Percentiles rank a stretch among this genome's conserved stretches.
Evolutionary conservation across 2,888 invertebrate genomes (phyloP).

Genomic region (Halictus quadricinctus): DNA sequence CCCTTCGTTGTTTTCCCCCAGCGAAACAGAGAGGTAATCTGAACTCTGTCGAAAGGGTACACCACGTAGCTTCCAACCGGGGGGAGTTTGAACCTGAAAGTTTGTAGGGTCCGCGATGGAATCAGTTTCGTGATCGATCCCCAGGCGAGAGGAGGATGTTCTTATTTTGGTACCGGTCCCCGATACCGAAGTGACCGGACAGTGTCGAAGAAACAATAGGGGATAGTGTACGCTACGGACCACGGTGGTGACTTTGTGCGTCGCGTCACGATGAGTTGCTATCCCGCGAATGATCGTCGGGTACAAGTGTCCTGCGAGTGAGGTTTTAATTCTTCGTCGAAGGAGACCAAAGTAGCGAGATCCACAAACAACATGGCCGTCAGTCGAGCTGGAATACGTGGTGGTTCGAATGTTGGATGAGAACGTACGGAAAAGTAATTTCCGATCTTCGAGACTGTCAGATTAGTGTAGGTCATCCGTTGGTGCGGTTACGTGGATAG

Average conservation of each 20-base stretch:
- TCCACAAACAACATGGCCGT: conserved; percentile 47
- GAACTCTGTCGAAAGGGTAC: neutral
- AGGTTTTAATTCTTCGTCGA: neutral
- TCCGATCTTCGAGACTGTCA: neutral
- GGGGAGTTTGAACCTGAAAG: neutral
- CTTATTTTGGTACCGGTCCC: neutral
- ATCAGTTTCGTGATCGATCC: neutral
- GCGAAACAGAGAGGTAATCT: neutral
- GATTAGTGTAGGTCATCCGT: neutral
- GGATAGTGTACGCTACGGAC: neutral
- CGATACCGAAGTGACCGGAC: neutral
- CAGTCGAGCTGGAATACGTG: neutral
- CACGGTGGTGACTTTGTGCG: conserved; percentile 4
- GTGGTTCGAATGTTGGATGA: conserved; percentile 8
- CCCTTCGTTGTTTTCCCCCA: neutral
- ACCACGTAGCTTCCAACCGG: neutral
- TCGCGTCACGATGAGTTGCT: neutral
- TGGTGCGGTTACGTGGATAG: neutral
- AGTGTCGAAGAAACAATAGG: conserved; percentile 15
- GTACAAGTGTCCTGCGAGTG: conserved; percentile 20
- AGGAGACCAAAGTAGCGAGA: neutral
- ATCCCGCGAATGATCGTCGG: neutral
- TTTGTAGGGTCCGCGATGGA: neutral
- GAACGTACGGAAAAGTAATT: neutral
- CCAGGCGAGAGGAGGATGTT: neutral